Percentiles rank a stretch among this genome's conserved stretches.
Evolutionary conservation across 2,113 vertebrate genomes (phyloP).

Genomic region (Zapus hudsonius): DNA sequence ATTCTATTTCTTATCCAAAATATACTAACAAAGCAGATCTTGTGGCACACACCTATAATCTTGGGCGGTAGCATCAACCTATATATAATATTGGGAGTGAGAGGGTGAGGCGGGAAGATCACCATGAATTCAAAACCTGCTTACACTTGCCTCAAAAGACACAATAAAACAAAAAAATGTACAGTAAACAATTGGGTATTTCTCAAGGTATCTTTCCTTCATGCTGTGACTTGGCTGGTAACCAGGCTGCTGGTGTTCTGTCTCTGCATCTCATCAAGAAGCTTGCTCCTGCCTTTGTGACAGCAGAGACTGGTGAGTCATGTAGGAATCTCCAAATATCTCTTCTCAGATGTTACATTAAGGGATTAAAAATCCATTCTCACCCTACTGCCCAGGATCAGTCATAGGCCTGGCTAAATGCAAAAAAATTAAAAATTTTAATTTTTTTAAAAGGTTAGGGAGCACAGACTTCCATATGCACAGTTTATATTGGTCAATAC

Average conservation of each 20-base stretch:
- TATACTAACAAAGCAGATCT: not conserved
- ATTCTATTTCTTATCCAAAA: not conserved
- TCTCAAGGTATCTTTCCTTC: not conserved
- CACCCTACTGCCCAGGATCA: not conserved
- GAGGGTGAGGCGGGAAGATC: not conserved
- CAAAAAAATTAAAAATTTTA: no score
- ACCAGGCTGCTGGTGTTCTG: not conserved
- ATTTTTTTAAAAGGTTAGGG: no score
- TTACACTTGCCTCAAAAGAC: not conserved
- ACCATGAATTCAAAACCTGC: not conserved
- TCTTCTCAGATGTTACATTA: not conserved
- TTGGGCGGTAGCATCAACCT: fast-evolving
- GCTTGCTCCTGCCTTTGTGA: no score
- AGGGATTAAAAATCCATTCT: no score
- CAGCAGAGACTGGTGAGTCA: not conserved
- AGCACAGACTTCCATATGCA: no score
- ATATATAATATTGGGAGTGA: no score
- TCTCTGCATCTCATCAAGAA: not conserved
- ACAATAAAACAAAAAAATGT: not conserved
- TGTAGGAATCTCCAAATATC: not conserved
- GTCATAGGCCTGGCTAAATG: not conserved
- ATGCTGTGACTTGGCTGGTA: not conserved
- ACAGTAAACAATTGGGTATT: no score
- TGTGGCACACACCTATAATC: not conserved
- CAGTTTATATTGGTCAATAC: not conserved